These are phyloP conservation scores for Meriones psammophilus DNA, from an alignment of 2,797 vertebrate genomes.

Conservation along the genomic window DNA sequence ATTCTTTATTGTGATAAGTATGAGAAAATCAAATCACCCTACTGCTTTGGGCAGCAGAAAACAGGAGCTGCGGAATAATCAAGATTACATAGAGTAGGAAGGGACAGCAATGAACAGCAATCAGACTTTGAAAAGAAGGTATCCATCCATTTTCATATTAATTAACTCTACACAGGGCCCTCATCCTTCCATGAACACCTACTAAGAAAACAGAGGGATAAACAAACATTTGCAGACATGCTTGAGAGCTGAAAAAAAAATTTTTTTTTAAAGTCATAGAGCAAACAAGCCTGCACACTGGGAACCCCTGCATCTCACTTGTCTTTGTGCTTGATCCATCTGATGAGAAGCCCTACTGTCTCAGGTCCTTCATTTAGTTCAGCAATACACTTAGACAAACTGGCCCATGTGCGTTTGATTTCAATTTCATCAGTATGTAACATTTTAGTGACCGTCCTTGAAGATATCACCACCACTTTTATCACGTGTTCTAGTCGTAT, in stretches of 20 bases:
- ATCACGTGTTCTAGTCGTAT: neutral
- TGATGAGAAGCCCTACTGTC: neutral
- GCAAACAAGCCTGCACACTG: conserved; percentile 57
- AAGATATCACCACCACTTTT: conserved; percentile 54
- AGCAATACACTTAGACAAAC: conserved; percentile 69
- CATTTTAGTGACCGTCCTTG: neutral
- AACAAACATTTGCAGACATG: conserved; percentile 78
- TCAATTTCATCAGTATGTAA: conserved; percentile 57
- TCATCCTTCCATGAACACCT: conserved; percentile 47
- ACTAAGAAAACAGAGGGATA: conserved; percentile 77
- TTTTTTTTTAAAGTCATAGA: conserved; percentile 62
- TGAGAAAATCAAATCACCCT: conserved; percentile 84
- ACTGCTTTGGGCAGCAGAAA: conserved; percentile 78
- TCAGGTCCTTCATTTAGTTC: conserved; percentile 56
- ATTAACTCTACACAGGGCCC: conserved; percentile 69
- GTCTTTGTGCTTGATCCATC: conserved; percentile 32
- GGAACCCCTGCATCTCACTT: neutral
- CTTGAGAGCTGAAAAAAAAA: conserved; percentile 78
- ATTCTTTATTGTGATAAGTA: conserved; percentile 82
- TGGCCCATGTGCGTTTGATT: conserved; percentile 65
- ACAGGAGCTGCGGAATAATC: conserved; percentile 78
- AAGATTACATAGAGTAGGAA: conserved; percentile 66
- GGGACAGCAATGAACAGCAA: conserved; percentile 55
- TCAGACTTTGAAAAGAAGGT: conserved; percentile 73
- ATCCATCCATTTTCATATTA: conserved; percentile 68